Base-by-base conservation (phyloP, 2,113 vertebrate genomes). In the Leptocoma aspasia region DNA sequence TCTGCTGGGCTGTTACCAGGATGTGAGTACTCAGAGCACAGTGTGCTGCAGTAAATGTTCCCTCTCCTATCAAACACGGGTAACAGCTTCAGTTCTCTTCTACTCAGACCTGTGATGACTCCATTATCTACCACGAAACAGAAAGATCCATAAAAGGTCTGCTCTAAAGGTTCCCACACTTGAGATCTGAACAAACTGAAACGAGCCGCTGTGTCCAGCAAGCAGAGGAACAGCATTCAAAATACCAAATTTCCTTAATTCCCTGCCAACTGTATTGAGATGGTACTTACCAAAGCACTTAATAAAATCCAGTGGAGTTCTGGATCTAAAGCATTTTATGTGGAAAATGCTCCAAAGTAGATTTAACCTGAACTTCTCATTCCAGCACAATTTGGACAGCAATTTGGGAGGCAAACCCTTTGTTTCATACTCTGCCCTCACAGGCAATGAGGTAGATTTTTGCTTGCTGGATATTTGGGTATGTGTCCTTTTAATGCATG, bases 201-300 rank as follows among this genome's bases (percentile, higher is more conserved):
- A 75, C 9, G 18, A 89, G 30, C 3, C 0, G 0, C 31, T 68
- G 19, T 23, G 31, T 64, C n/a, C 65, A 57, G 53, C 53, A 76
- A 60, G 52, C 14, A 89, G 45, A 9, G 14, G 11, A 91, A 85
- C 21, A 79, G 33, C 52, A 77, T 0, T 44, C 20, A 37, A 93
- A 95, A 56, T 15, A 22, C 82, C 33, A 83, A 18, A 82, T 45
- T 59, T 54, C 33, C 59, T 78, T 81, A 73, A 73, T 66, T 88
- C 27, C 37, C 6, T 88, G 82, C 79, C 79, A 77, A 65, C 45
- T 47, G 66, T 35, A 53, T 2, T 57, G 59, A 80, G 33, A 71
- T 59, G 19, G 12, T 65, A 16, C 68, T 90, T 80, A 81, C 26
- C 60, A 93, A 88, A 90, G 19, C 15, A 70, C 47, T 63, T 61